Percentiles rank a stretch among this genome's conserved stretches.
These are phyloP conservation scores for Temnothorax longispinosus DNA, from an alignment of 1,140 invertebrate genomes.

Conservation along the genomic window DNA sequence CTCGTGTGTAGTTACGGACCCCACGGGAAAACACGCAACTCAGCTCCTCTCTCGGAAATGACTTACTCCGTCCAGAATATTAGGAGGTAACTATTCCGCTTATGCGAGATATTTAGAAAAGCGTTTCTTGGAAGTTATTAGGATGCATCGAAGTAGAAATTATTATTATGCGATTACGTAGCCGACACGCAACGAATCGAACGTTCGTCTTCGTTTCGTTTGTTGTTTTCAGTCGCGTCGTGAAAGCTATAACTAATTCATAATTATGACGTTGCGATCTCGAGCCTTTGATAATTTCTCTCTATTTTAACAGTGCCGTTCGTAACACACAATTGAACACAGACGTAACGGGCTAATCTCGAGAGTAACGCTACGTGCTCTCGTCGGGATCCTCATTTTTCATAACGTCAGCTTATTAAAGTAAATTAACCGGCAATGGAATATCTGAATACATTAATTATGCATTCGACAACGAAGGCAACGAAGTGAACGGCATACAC, in stretches of 20 bases:
- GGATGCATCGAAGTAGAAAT: background rate
- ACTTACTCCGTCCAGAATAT: background rate
- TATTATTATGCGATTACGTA: background rate
- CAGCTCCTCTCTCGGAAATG: background rate
- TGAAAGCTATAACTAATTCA: background rate
- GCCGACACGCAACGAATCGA: background rate
- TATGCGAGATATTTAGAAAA: background rate
- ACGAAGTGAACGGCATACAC: constrained; percentile 16
- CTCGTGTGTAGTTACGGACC: background rate
- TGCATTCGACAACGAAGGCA: constrained; percentile 46
- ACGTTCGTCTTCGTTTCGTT: background rate
- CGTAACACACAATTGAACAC: background rate
- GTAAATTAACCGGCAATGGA: constrained; percentile 54
- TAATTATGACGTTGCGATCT: background rate
- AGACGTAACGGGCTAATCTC: constrained; percentile 9
- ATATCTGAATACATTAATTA: constrained; percentile 57
- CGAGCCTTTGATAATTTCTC: background rate
- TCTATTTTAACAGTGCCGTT: constrained; percentile 5
- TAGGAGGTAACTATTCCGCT: background rate
- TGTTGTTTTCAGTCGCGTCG: background rate
- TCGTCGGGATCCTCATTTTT: constrained; percentile 37
- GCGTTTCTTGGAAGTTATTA: background rate
- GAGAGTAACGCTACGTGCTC: background rate
- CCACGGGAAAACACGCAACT: background rate
- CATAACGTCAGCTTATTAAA: constrained; percentile 39